phyloP scores from a whole-genome alignment of 2,797 vertebrate genomes.

The Brachymystax lenok region DNA sequence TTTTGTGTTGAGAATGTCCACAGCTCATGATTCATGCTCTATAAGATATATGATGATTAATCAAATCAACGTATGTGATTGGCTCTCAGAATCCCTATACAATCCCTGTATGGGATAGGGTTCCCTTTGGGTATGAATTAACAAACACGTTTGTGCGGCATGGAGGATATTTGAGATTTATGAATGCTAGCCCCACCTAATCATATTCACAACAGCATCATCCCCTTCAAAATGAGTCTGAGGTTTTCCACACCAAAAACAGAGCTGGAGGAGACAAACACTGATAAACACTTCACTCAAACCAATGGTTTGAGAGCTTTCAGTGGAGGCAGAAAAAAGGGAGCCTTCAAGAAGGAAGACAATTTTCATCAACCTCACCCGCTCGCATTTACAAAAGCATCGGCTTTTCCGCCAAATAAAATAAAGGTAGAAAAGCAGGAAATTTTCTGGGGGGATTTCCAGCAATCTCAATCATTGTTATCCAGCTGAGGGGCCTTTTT shows the following conservation, averaged over 20 bases:
- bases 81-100: background rate
- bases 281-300: constrained; percentile 33
- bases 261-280: constrained; percentile 36
- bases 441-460: constrained; percentile 51
- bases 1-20: constrained; percentile 19
- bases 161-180: background rate
- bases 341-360: constrained; percentile 41
- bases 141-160: background rate
- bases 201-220: constrained; percentile 10
- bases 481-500: constrained; percentile 60
- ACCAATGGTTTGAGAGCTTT: constrained; percentile 36
- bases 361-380: constrained; percentile 48
- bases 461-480: constrained; percentile 62
- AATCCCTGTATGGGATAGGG: background rate
- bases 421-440: constrained; percentile 39
- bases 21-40: constrained; percentile 2
- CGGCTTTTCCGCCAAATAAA: constrained; percentile 43
- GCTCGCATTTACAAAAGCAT: constrained; percentile 23
- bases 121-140: background rate
- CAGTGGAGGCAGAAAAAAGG: constrained; percentile 27
- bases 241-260: constrained; percentile 16
- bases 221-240: constrained; percentile 8
- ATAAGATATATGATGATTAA: constrained; percentile 29
- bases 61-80: constrained; percentile 8
- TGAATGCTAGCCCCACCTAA: background rate